Conservation (phyloP, 2,888 invertebrate species). For the Synergus gifuensis region DNA sequence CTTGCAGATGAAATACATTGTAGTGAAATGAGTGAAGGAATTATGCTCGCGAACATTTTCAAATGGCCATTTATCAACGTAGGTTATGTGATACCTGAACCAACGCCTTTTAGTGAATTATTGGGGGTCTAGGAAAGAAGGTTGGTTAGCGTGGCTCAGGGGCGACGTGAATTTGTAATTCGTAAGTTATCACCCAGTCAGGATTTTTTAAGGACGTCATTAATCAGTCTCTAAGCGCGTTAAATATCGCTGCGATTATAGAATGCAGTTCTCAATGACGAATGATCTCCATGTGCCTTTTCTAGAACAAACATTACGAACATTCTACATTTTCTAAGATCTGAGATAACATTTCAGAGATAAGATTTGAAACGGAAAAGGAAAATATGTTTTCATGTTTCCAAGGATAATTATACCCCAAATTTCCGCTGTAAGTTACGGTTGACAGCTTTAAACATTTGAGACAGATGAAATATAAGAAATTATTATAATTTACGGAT, state of each 20-base stretch:
- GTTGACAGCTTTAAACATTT: not conserved
- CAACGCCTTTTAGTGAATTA: constrained; percentile 63
- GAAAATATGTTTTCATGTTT: not conserved
- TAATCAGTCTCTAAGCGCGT: constrained; percentile 58
- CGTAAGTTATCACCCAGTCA: constrained; percentile 64
- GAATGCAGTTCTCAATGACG: constrained; percentile 45
- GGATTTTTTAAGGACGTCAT: constrained; percentile 60
- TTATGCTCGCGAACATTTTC: constrained; percentile 47
- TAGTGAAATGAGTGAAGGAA: constrained; percentile 43
- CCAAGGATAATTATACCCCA: not conserved
- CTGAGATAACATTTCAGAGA: constrained; percentile 25
- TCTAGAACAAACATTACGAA: constrained; percentile 1
- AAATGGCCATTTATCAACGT: constrained; percentile 64
- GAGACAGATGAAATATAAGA: not conserved
- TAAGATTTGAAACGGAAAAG: constrained; percentile 1
- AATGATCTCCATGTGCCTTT: not conserved
- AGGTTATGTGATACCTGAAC: constrained; percentile 62
- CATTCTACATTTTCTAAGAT: constrained; percentile 16
- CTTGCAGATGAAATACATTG: not conserved
- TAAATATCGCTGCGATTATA: constrained; percentile 61
- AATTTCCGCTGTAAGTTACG: not conserved
- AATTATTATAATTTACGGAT: not conserved
- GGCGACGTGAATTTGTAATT: constrained; percentile 66
- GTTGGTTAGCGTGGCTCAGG: not conserved
- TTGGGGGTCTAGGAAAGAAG: constrained; percentile 58